These are phyloP conservation scores for Scaptodrosophila latifasciaeformis DNA, from an alignment of 2,888 invertebrate species.

Conservation along the genomic window DNA sequence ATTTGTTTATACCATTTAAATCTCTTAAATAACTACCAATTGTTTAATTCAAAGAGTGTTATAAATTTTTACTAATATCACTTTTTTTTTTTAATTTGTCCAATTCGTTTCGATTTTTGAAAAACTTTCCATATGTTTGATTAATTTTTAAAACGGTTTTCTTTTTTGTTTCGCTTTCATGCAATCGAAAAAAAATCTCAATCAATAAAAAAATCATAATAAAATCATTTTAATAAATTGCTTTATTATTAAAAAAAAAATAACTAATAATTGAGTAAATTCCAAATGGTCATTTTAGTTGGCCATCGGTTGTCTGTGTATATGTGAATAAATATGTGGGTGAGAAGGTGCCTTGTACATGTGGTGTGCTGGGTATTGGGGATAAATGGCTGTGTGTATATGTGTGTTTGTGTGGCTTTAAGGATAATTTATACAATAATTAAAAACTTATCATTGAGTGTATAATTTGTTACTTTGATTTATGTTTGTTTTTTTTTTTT, in stretches of 20 bases:
- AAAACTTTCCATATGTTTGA: not conserved
- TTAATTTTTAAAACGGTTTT: slow-evolving; percentile 28
- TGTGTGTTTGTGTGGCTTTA: slow-evolving; percentile 29
- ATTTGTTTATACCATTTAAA: not conserved
- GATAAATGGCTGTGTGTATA: slow-evolving; percentile 10
- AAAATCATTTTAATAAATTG: slow-evolving; percentile 45
- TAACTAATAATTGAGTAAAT: slow-evolving; percentile 59
- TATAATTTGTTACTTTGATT: too few species aligned
- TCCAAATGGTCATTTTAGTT: slow-evolving; percentile 8
- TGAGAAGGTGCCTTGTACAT: slow-evolving; percentile 13
- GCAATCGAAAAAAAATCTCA: slow-evolving; percentile 7
- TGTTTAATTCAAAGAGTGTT: slow-evolving; percentile 54
- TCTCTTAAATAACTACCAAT: slow-evolving; percentile 51
- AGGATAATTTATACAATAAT: slow-evolving; percentile 59
- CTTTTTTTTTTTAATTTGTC: slow-evolving; percentile 59
- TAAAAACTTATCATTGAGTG: slow-evolving; percentile 57
- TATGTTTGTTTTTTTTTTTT: slow-evolving; percentile 34
- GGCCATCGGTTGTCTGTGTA: slow-evolving; percentile 5
- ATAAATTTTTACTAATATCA: slow-evolving; percentile 62
- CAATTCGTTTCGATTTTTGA: slow-evolving; percentile 42
- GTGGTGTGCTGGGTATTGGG: slow-evolving; percentile 5
- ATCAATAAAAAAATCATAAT: slow-evolving; percentile 18
- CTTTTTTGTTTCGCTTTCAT: slow-evolving; percentile 14
- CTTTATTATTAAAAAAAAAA: slow-evolving; percentile 57
- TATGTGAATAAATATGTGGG: slow-evolving; percentile 15